A percentile compares a stretch with the other conserved stretches of the same genome.
Evolutionary conservation across 2,113 vertebrate species (phyloP).

Genomic region (Acinonyx jubatus): DNA sequence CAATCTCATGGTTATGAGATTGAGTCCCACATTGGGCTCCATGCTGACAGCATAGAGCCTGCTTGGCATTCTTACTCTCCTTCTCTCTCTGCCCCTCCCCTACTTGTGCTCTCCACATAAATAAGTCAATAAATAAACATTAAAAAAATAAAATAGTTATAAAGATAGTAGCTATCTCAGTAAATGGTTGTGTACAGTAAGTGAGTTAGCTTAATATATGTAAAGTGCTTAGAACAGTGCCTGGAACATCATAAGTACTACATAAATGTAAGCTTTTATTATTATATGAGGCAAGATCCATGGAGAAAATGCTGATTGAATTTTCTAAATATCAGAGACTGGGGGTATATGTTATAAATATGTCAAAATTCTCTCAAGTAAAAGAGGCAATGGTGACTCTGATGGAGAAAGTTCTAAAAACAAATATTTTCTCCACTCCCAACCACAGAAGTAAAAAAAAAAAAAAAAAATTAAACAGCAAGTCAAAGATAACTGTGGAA

Average conservation of each 20-base stretch:
- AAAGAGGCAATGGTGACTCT: neutral
- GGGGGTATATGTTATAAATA: neutral
- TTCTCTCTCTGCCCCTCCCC: too few relatives aligned
- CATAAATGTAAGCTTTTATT: neutral
- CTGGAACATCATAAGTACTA: neutral
- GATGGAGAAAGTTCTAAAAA: neutral
- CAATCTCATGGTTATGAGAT: too few relatives aligned
- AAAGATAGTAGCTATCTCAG: neutral
- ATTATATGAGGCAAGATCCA: neutral
- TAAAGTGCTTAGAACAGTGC: neutral
- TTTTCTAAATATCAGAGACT: neutral
- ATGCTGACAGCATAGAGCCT: too few relatives aligned
- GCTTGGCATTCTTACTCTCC: too few relatives aligned
- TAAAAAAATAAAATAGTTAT: neutral
- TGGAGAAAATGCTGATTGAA: neutral
- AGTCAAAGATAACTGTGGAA: neutral
- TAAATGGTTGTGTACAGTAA: neutral
- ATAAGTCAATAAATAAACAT: too few relatives aligned
- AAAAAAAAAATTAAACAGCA: neutral
- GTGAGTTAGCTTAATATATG: neutral
- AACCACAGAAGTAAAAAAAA: neutral
- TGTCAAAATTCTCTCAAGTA: neutral
- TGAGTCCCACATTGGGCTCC: too few relatives aligned
- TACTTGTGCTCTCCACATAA: too few relatives aligned
- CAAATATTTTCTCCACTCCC: neutral